Percentiles rank a stretch among this genome's conserved stretches.
Conservation (phyloP, 2,888 invertebrate genomes). For the Cacoxenus indagator region DNA sequence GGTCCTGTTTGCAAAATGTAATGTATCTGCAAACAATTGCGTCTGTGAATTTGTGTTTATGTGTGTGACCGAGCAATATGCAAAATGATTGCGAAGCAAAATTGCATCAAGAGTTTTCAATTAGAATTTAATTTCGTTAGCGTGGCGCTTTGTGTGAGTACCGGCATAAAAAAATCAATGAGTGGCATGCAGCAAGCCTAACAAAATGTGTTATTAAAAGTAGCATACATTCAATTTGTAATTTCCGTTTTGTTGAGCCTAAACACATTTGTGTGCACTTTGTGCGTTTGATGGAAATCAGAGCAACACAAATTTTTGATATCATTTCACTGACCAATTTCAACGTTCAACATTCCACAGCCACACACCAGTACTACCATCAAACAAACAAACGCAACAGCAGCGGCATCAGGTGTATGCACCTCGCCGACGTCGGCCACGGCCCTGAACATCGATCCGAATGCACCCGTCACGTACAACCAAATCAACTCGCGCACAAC, state of each 20-base stretch:
- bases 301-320: not conserved
- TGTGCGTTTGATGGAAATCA: not conserved
- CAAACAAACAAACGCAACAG: not conserved
- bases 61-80: slow-evolving; percentile 15
- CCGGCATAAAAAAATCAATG: too few relatives aligned
- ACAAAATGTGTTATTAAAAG: not conserved
- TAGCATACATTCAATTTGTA: slow-evolving; percentile 7
- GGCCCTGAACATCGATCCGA: slow-evolving; percentile 49
- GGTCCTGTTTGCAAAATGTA: not conserved
- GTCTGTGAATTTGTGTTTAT: not conserved
- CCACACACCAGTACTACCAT: not conserved
- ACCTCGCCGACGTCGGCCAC: slow-evolving; percentile 10
- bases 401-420: not conserved
- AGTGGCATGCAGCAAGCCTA: not conserved
- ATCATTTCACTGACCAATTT: not conserved
- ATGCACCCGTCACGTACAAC: slow-evolving; percentile 66
- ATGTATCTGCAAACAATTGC: not conserved
- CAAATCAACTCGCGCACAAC: slow-evolving; percentile 68
- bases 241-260: slow-evolving; percentile 10
- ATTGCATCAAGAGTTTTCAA: slow-evolving; percentile 56
- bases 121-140: slow-evolving; percentile 51
- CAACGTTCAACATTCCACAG: not conserved
- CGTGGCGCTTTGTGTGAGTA: slow-evolving; percentile 19
- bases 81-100: slow-evolving; percentile 25
- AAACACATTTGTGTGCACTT: not conserved